These are phyloP conservation scores for Diachasma alloeum DNA, from an alignment of 1,140 invertebrate genomes.

Conservation along the genomic window DNA sequence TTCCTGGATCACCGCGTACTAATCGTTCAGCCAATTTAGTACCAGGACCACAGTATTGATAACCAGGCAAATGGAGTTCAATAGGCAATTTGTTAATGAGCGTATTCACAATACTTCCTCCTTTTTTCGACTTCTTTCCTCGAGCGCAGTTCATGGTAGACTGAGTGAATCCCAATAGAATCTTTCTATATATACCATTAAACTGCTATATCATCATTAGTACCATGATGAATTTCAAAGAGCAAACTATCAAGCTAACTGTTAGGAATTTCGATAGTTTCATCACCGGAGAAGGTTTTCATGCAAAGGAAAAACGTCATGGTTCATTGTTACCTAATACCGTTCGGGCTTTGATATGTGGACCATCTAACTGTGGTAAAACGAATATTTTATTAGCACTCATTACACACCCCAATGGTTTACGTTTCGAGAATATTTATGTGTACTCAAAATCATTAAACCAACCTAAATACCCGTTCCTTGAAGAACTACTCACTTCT, in stretches of 20 bases:
- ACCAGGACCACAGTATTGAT: too few species aligned
- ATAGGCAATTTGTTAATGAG: conserved; percentile 40
- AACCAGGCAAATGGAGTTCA: conserved; percentile 42
- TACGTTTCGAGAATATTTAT: conserved; percentile 22
- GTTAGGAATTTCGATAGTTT: neutral
- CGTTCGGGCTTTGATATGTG: too few species aligned
- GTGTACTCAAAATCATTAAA: neutral
- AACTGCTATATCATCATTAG: neutral
- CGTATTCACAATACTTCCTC: conserved; percentile 31
- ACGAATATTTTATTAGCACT: too few species aligned
- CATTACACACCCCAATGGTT: conserved; percentile 3
- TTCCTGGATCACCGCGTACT: too few species aligned
- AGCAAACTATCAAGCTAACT: neutral
- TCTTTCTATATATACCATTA: neutral
- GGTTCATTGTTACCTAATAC: too few species aligned
- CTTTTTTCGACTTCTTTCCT: neutral
- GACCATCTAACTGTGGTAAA: too few species aligned
- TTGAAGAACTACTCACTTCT: too few species aligned
- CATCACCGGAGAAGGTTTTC: neutral
- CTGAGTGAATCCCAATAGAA: neutral
- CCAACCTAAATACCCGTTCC: neutral
- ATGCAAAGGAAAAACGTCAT: too few species aligned
- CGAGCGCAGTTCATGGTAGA: neutral
- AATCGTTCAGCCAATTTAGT: too few species aligned
- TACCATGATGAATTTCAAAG: neutral